Percentiles rank a stretch among this genome's conserved stretches.
Conservation (phyloP, 37 sponge, comb jelly and placozoan species). For the Chondrosia reniformis region DNA sequence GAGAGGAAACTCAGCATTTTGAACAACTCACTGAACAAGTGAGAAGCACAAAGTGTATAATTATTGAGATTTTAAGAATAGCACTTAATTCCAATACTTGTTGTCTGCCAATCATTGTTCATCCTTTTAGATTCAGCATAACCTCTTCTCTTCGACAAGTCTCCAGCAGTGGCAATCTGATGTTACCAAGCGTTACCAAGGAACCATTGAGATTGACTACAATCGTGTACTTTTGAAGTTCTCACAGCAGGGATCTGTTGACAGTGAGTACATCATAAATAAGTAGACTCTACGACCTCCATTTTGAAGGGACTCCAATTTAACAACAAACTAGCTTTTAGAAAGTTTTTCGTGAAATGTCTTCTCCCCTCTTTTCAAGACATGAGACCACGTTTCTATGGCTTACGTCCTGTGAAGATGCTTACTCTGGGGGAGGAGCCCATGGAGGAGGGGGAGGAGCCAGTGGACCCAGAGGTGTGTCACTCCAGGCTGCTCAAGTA, state of each 20-base stretch:
- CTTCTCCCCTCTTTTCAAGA: neutral
- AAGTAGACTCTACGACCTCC: neutral
- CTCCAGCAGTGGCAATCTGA: neutral
- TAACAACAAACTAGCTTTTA: too few species aligned
- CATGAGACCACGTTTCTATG: slow-evolving; percentile 45
- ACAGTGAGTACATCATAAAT: neutral
- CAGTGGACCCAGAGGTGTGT: slow-evolving; percentile 28
- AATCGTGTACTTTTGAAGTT: slow-evolving; percentile 1
- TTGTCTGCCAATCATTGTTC: neutral
- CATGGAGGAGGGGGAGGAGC: slow-evolving; percentile 12
- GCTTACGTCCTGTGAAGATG: slow-evolving; percentile 42
- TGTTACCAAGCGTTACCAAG: slow-evolving; percentile 34
- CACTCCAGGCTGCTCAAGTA: neutral
- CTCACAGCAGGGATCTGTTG: neutral
- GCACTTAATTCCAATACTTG: neutral
- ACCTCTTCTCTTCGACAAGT: slow-evolving; percentile 25
- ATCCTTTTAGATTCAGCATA: slow-evolving; percentile 37
- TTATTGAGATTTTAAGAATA: slow-evolving; percentile 5
- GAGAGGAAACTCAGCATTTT: slow-evolving; percentile 13
- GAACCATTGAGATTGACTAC: slow-evolving; percentile 20
- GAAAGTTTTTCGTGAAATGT: neutral
- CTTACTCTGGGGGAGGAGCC: slow-evolving; percentile 1
- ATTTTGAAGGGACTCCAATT: too few species aligned
- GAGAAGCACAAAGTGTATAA: neutral
- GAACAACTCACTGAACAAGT: slow-evolving; percentile 68